Conservation (phyloP, 2,797 vertebrate genomes). For the Salarias fasciatus region DNA sequence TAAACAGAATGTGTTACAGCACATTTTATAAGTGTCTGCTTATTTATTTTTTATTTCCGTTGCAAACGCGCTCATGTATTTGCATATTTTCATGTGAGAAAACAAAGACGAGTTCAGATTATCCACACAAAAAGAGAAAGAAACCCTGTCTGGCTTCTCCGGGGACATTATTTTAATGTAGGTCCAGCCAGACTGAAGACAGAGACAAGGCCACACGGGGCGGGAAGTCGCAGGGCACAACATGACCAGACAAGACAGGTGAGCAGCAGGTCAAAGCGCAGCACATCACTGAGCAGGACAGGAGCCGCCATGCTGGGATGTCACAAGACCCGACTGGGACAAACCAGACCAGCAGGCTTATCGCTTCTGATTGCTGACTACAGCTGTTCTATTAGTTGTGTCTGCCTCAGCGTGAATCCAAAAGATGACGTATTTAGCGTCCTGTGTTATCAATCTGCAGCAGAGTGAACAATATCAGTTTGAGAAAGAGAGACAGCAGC, state of each 20-base stretch:
- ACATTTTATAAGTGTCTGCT: too few relatives aligned
- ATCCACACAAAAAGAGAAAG: too few relatives aligned
- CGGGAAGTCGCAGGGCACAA: slow-evolving; percentile 10
- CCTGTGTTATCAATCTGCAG: background rate
- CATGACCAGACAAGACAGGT: slow-evolving; percentile 25
- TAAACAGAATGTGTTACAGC: too few relatives aligned
- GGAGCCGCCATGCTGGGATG: slow-evolving; percentile 16
- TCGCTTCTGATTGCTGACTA: slow-evolving; percentile 20
- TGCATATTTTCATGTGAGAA: too few relatives aligned
- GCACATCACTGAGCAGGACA: slow-evolving; percentile 1
- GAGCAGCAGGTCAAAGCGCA: background rate
- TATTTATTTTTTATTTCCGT: too few relatives aligned
- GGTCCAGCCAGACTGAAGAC: background rate
- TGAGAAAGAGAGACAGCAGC: background rate
- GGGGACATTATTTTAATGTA: background rate
- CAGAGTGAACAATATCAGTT: slow-evolving; percentile 23
- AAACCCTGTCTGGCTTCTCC: background rate
- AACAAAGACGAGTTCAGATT: too few relatives aligned
- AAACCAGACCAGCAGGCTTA: slow-evolving; percentile 12
- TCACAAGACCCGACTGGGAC: slow-evolving; percentile 35
- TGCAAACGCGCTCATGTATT: too few relatives aligned
- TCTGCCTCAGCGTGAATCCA: slow-evolving; percentile 14
- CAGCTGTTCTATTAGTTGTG: slow-evolving; percentile 15
- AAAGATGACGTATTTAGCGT: background rate
- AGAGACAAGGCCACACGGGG: slow-evolving; percentile 7